Conservation (phyloP, 2,888 invertebrate species). For the Strigamia transsilvanica region DNA sequence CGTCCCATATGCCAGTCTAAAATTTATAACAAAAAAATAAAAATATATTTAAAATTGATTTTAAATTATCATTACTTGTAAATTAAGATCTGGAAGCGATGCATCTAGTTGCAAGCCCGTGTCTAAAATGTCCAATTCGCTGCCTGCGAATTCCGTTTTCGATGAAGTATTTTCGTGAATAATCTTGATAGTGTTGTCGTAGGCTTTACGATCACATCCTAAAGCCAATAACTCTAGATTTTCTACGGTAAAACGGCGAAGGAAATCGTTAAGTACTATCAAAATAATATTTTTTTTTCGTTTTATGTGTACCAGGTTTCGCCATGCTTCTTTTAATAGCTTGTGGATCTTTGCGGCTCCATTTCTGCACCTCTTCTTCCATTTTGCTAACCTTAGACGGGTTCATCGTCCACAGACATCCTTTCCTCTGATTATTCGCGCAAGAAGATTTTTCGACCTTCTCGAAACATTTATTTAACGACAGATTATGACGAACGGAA, state of each 20-base stretch:
- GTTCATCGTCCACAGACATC: conserved; percentile 96
- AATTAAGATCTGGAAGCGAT: conserved; percentile 59
- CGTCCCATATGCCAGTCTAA: conserved; percentile 57
- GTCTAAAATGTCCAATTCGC: conserved; percentile 56
- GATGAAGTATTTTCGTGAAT: background rate
- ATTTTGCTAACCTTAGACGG: conserved; percentile 93
- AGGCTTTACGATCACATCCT: conserved; percentile 1
- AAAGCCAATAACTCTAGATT: background rate
- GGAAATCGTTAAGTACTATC: background rate
- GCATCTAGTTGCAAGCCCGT: conserved; percentile 59
- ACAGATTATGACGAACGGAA: conserved; percentile 95
- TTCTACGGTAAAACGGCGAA: background rate
- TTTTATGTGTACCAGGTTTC: conserved; percentile 74
- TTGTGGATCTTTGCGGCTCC: conserved; percentile 93
- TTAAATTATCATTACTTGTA: conserved; percentile 59
- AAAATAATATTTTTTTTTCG: background rate
- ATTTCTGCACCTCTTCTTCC: conserved; percentile 98
- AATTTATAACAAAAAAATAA: conserved; percentile 2
- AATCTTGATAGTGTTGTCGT: background rate
- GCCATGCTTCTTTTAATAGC: conserved; percentile 94
- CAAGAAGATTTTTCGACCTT: conserved; percentile 90
- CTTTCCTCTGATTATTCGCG: conserved; percentile 74
- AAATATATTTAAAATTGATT: background rate
- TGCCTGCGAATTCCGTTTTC: conserved; percentile 50
- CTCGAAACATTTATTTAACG: conserved; percentile 97